Evolutionary conservation across 2,113 vertebrate species (phyloP), one percentile per base, ranked within the genome.

Genomic region (Lepus europaeus): DNA sequence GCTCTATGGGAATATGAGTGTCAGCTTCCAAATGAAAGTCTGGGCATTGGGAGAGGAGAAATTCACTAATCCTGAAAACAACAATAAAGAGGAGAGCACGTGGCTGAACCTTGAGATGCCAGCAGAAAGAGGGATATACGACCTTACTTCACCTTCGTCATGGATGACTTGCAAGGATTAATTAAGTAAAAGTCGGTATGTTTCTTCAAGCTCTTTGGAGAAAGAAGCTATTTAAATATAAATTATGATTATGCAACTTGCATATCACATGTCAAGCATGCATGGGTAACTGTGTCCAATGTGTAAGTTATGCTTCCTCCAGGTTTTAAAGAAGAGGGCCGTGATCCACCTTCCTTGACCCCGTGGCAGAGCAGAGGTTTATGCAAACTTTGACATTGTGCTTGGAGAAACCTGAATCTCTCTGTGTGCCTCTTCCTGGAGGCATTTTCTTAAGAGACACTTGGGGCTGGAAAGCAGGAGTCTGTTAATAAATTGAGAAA

Each of bases 111-210:
- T 73, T 82, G 92, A 92, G 93, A 76, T 76, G 74, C 61, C 74
- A 56, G 53, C 66, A 49, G 53, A 49, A 82, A 59, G 36, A 64
- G 49, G 49, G 6, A 53, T 61, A 29, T 36, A 16, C 29, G 59
- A 77, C 90, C 89, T 85, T 66, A 56, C 68, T 86, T 81, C 77
- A 53, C 81, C 77, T 86, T 61, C 29, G 17, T 91, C 79, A 68
- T 89, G 92, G 90, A 91, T 89, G 95, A 63, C 69, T 92, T 94
- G 61, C 56, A 36, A 39, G 74, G 74, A 88, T 89, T 87, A 84
- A 93, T 95, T 93, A 93, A 89, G 90, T 90, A n/a, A 95, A 96
- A 91, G 91, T 93, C 91, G 33, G 76, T 90, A 89, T 49, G 87
- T 95, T 91, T 91, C 70, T 64, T 74, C 49, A 59, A 94, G 80